phyloP scores from a whole-genome alignment of 2,888 invertebrate species.

The Crioceris asparagi region DNA sequence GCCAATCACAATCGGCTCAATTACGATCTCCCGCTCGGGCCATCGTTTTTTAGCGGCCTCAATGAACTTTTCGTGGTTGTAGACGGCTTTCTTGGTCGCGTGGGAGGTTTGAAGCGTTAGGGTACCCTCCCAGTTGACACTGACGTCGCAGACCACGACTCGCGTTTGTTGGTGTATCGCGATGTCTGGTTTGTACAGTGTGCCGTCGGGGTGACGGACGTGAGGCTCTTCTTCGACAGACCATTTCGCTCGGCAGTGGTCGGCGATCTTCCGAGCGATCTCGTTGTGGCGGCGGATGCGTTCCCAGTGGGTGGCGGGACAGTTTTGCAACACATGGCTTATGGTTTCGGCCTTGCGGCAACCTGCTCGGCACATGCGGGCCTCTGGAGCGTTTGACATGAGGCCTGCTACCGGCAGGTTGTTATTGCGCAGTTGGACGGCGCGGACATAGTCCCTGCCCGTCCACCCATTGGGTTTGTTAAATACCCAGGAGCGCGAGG shows the following conservation, averaged over 20 bases:
- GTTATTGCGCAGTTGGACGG: conserved; percentile 12
- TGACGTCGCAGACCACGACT: conserved; percentile 7
- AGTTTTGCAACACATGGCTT: conserved; percentile 13
- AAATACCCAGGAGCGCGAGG: conserved; percentile 6
- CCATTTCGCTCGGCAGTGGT: conserved; percentile 1
- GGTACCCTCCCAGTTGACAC: conserved; percentile 9
- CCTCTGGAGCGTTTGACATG: conserved; percentile 5
- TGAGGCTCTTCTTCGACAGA: conserved; percentile 18
- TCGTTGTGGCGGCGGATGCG: conserved; percentile 12
- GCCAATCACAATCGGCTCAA: conserved; percentile 9
- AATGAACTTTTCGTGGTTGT: conserved; percentile 14
- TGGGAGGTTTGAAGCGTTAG: not conserved
- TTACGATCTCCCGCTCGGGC: not conserved
- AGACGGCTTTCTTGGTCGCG: conserved; percentile 7
- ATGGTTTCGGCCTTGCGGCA: conserved; percentile 8
- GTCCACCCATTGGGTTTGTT: conserved; percentile 7
- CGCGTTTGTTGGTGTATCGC: not conserved
- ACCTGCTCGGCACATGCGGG: conserved; percentile 3
- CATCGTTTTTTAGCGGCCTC: conserved; percentile 11
- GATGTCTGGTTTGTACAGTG: conserved; percentile 18
- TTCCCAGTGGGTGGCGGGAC: conserved; percentile 10
- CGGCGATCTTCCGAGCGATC: conserved; percentile 6
- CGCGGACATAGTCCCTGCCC: too few relatives aligned
- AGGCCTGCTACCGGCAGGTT: conserved; percentile 11
- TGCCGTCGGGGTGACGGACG: conserved; percentile 16